phyloP scores from a whole-genome alignment of 2,797 vertebrate genomes.

The Mergus octosetaceus region DNA sequence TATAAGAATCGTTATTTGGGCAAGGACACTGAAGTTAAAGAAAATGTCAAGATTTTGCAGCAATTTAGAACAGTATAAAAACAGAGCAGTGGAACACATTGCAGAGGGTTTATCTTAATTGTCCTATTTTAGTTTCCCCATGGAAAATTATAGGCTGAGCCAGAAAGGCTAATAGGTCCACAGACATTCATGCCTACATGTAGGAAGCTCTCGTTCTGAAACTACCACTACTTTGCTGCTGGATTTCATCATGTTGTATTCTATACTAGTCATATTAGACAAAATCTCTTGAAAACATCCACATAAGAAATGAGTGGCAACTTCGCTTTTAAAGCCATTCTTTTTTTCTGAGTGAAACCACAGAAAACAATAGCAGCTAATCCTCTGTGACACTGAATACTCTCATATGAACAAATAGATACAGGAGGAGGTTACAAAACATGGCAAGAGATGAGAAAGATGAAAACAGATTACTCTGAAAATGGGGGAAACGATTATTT shows the following conservation, averaged over 20 bases:
- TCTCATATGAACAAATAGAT: not conserved
- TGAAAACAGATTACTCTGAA: not conserved
- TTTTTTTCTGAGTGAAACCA: not conserved
- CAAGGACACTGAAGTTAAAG: not conserved
- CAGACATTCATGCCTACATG: not conserved
- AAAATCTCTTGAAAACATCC: constrained; percentile 2
- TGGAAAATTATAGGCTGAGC: not conserved
- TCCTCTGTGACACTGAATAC: not conserved
- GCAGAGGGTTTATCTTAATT: not conserved
- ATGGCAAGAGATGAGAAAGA: not conserved
- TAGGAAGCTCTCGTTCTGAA: not conserved
- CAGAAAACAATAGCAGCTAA: not conserved
- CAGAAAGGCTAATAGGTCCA: not conserved
- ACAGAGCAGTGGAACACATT: not conserved
- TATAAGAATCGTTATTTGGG: not conserved
- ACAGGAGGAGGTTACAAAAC: not conserved
- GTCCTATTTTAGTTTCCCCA: constrained; percentile 2
- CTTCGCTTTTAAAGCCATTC: not conserved
- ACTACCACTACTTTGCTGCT: not conserved
- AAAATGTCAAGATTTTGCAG: constrained; percentile 3
- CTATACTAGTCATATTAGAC: not conserved
- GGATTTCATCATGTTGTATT: not conserved
- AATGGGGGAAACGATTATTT: not conserved
- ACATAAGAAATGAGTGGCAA: not conserved
- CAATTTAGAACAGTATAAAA: not conserved